A percentile compares a stretch with the other conserved stretches of the same genome.
These are phyloP conservation scores for Cherax destructor DNA, from an alignment of 1,140 invertebrate species.

Conservation along the genomic window DNA sequence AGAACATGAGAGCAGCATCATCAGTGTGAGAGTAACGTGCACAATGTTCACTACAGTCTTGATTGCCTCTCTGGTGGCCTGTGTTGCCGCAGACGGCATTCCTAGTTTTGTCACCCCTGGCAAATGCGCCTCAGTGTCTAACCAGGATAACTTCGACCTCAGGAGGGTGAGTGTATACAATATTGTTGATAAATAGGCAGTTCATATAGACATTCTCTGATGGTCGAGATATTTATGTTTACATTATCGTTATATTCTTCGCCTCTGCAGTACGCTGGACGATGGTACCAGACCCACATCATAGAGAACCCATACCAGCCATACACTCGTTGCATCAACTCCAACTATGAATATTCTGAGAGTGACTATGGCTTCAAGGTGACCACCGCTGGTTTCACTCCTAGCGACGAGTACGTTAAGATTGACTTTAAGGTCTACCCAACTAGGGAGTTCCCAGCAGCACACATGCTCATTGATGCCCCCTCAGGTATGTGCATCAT, in stretches of 20 bases:
- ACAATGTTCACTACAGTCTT: not conserved
- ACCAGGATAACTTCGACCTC: not conserved
- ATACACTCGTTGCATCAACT: not conserved
- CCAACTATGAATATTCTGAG: not conserved
- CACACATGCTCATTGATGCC: conserved; percentile 6
- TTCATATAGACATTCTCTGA: not conserved
- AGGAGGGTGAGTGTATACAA: not conserved
- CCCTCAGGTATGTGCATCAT: not conserved
- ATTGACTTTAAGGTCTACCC: conserved; percentile 1
- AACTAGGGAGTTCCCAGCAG: not conserved
- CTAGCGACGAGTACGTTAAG: not conserved
- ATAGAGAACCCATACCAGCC: not conserved
- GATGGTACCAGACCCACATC: not conserved
- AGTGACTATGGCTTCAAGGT: conserved; percentile 1
- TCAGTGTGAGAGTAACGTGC: not conserved
- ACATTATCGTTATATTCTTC: not conserved
- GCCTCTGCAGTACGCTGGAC: not conserved
- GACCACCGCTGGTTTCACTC: not conserved
- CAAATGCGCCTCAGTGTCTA: not conserved
- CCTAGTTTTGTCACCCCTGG: not conserved
- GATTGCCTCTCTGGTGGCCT: not conserved
- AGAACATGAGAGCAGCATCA: not conserved
- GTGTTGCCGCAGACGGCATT: not conserved
- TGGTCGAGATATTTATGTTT: not conserved
- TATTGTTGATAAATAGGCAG: not conserved